phyloP scores from a whole-genome alignment of 2,888 invertebrate species.

The Melinopterus prodromus region DNA sequence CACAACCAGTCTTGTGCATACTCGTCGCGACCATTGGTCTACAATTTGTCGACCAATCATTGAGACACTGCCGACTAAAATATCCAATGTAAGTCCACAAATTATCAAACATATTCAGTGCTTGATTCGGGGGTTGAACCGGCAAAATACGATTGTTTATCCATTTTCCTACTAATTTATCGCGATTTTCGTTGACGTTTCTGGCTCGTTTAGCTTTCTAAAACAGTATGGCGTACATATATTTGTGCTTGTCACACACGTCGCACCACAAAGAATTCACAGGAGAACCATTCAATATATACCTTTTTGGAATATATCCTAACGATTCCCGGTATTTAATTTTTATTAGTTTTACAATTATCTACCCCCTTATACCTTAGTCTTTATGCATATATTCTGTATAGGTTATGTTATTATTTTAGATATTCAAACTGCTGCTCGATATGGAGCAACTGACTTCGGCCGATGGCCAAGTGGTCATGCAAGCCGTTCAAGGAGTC shows the following conservation, averaged over 20 bases:
- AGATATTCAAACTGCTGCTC: not conserved
- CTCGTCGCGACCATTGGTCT: slow-evolving; percentile 85
- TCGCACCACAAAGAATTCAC: not conserved
- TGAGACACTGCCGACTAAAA: slow-evolving; percentile 79
- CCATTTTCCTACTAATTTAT: slow-evolving; percentile 39
- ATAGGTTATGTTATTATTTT: slow-evolving; percentile 28
- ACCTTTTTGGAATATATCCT: too few species aligned
- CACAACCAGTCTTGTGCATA: slow-evolving; percentile 70
- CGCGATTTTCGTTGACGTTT: slow-evolving; percentile 37
- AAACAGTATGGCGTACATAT: slow-evolving; percentile 39
- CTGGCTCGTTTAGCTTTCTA: slow-evolving; percentile 34
- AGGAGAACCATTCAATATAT: not conserved
- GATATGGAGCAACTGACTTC: slow-evolving; percentile 67
- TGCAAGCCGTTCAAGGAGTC: slow-evolving; percentile 62
- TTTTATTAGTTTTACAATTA: not conserved
- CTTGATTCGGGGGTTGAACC: slow-evolving; percentile 54
- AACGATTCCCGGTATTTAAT: too few species aligned
- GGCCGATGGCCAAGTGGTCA: slow-evolving; percentile 71
- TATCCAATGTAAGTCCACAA: slow-evolving; percentile 80
- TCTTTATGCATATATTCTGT: not conserved
- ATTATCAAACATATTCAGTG: slow-evolving; percentile 67
- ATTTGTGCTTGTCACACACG: not conserved
- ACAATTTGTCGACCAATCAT: slow-evolving; percentile 90
- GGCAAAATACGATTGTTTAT: slow-evolving; percentile 52
- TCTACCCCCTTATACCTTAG: not conserved